phyloP scores from a whole-genome alignment of 2,888 invertebrate genomes.

The Myopa tessellatipennis region DNA sequence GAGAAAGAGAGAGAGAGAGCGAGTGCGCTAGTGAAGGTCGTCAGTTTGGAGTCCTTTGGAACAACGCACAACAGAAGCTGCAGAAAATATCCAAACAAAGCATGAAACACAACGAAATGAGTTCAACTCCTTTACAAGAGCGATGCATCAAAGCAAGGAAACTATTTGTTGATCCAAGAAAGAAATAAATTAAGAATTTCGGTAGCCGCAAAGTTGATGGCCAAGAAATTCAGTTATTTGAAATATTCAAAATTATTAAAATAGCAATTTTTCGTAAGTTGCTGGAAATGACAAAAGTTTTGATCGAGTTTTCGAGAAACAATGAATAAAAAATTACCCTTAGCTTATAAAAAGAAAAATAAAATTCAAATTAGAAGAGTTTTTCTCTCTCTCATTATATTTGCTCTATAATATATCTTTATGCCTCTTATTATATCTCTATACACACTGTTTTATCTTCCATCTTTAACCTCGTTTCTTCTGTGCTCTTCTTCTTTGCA shows the following conservation, averaged over 20 bases:
- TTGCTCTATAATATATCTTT: background rate
- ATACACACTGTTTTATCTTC: background rate
- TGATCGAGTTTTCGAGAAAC: background rate
- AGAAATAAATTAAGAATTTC: background rate
- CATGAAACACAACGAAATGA: background rate
- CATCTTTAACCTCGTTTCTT: background rate
- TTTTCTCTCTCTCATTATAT: background rate
- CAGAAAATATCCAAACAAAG: background rate
- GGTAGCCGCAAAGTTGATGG: background rate
- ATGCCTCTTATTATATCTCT: background rate
- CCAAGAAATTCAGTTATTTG: background rate
- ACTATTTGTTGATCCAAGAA: background rate
- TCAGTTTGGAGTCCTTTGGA: background rate
- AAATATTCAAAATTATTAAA: background rate
- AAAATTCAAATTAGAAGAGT: background rate
- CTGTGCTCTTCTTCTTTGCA: conserved; percentile 48
- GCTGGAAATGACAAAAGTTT: background rate
- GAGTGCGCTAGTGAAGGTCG: background rate
- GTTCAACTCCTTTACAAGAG: background rate
- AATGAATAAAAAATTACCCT: background rate
- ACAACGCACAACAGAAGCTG: background rate
- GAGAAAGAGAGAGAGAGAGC: background rate
- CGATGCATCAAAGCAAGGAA: background rate
- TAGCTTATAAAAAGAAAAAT: background rate
- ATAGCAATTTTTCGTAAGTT: background rate